Conservation (phyloP, 2,797 vertebrate genomes). For the Cryptoblepharus egeriae region DNA sequence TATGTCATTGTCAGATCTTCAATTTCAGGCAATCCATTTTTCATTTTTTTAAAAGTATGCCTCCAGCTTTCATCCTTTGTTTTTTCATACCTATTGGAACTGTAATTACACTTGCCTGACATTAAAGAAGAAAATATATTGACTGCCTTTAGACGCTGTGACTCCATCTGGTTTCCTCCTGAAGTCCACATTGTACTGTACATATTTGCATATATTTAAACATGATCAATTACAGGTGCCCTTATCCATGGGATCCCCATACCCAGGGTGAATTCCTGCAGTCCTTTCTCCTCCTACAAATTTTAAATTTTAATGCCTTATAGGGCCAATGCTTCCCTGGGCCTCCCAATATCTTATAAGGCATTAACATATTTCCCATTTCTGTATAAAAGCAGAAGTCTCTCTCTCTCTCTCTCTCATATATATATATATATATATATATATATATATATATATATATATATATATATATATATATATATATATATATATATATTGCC, state of each 20-base stretch:
- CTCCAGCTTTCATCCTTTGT: not conserved
- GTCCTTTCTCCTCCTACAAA: too few relatives aligned
- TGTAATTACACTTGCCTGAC: not conserved
- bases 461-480: too few relatives aligned
- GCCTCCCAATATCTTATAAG: too few relatives aligned
- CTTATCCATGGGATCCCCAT: too few relatives aligned
- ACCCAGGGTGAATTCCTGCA: too few relatives aligned
- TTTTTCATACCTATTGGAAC: not conserved
- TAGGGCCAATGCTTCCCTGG: too few relatives aligned
- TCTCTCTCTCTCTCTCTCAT: not conserved
- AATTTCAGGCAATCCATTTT: not conserved
- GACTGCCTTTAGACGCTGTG: not conserved
- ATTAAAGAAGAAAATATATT: conserved; percentile 3
- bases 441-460: too few relatives aligned
- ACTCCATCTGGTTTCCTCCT: not conserved
- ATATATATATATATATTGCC: too few relatives aligned
- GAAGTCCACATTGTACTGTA: not conserved
- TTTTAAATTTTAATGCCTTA: too few relatives aligned
- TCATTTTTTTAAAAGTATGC: not conserved
- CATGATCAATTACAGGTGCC: not conserved
- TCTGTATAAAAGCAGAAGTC: too few relatives aligned
- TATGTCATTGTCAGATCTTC: not conserved
- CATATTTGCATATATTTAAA: not conserved
- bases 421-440: too few relatives aligned
- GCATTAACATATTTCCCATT: too few relatives aligned